Evolutionary conservation across 2,797 vertebrate genomes (phyloP).

Genomic region (Rhyacichthys aspro): DNA sequence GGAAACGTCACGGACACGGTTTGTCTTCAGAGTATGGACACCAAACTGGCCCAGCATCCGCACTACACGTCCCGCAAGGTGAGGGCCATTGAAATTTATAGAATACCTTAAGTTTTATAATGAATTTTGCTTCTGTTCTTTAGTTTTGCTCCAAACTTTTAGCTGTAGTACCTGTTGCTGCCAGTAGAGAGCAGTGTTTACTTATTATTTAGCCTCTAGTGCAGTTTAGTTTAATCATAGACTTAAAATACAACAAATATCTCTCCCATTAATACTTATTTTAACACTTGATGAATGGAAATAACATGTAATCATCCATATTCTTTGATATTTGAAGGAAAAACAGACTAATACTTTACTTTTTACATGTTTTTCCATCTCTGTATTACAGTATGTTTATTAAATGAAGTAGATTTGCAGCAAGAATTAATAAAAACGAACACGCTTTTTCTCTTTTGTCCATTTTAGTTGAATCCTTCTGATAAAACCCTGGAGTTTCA

Average conservation of each 20-base stretch:
- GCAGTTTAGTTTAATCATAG: neutral
- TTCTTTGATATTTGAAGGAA: no score
- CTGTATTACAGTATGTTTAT: no score
- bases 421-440: no score
- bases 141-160: neutral
- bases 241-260: neutral
- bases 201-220: neutral
- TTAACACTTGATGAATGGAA: no score
- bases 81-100: no score
- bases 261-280: neutral
- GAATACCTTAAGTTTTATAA: no score
- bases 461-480: slow-evolving; percentile 82
- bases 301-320: neutral
- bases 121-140: no score
- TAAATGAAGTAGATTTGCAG: no score
- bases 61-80: slow-evolving; percentile 94
- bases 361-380: no score
- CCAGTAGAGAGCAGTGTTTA: slow-evolving; percentile 62
- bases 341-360: no score
- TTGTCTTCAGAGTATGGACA: slow-evolving; percentile 89
- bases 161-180: neutral
- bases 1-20: slow-evolving; percentile 88
- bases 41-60: slow-evolving; percentile 86
- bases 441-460: neutral
- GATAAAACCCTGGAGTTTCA: slow-evolving; percentile 93